Percentiles rank a stretch among this genome's conserved stretches.
These are phyloP conservation scores for Falco novaeseelandiae DNA, from an alignment of 2,797 vertebrate genomes.

Conservation along the genomic window DNA sequence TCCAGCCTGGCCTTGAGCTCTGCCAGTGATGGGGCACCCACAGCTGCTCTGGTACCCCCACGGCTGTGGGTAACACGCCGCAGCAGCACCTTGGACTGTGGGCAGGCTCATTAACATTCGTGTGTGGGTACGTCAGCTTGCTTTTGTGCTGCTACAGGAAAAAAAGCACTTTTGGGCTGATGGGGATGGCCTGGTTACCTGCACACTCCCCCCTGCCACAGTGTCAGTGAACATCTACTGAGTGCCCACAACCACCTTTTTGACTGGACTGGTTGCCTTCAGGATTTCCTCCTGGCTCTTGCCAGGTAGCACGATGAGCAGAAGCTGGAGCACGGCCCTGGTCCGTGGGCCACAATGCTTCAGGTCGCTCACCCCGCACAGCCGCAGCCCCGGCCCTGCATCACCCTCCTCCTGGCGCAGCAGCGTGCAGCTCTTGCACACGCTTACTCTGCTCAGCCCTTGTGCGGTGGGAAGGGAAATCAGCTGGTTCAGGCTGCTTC, in stretches of 20 bases:
- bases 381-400: background rate
- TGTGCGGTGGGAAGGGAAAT: background rate
- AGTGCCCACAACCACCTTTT: too few species aligned
- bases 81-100: accelerated
- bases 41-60: too few species aligned
- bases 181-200: background rate
- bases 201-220: background rate
- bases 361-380: accelerated
- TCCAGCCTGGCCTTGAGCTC: too few species aligned
- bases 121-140: accelerated
- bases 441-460: background rate
- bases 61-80: background rate
- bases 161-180: background rate
- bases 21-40: too few species aligned
- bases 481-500: background rate
- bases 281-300: background rate
- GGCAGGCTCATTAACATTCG: background rate
- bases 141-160: background rate
- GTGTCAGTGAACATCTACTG: accelerated
- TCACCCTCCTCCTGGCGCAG: accelerated
- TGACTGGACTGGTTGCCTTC: accelerated
- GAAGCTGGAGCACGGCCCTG: accelerated
- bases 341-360: accelerated
- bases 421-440: background rate
- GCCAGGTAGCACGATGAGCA: accelerated